These are phyloP conservation scores for Siniperca undulata DNA, from an alignment of 2,797 vertebrate species.

Conservation along the genomic window DNA sequence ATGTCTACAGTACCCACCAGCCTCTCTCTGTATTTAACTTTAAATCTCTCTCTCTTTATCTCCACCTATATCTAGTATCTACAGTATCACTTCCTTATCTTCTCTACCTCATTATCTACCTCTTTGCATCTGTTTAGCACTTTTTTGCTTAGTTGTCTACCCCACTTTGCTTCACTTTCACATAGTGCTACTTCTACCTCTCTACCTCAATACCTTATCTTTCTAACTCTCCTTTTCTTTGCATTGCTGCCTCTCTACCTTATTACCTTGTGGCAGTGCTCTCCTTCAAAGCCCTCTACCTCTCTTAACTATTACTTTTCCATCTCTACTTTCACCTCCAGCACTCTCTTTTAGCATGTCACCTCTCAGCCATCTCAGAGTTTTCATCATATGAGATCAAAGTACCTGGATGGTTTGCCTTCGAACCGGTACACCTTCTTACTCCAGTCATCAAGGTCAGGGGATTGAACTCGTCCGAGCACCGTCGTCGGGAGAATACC, in stretches of 20 bases:
- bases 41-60: too few species aligned
- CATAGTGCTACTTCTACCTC: background rate
- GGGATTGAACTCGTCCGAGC: conserved; percentile 89
- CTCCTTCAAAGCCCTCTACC: background rate
- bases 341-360: conserved; percentile 16
- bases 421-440: conserved; percentile 90
- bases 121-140: background rate
- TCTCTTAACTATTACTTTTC: conserved; percentile 3
- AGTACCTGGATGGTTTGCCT: conserved; percentile 90
- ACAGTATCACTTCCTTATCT: background rate
- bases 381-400: conserved; percentile 61
- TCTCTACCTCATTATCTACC: background rate
- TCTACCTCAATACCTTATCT: background rate
- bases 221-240: background rate
- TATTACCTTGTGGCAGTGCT: background rate
- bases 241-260: background rate
- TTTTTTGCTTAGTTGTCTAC: background rate
- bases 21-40: background rate
- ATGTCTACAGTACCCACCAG: background rate
- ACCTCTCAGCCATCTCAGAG: conserved; percentile 23
- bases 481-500: conserved; percentile 86
- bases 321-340: conserved; percentile 1
- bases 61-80: too few species aligned
- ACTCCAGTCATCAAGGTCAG: conserved; percentile 93
- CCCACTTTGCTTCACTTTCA: too few species aligned